Conservation (phyloP, 2,113 vertebrate genomes). For the Notothenia rossii region DNA sequence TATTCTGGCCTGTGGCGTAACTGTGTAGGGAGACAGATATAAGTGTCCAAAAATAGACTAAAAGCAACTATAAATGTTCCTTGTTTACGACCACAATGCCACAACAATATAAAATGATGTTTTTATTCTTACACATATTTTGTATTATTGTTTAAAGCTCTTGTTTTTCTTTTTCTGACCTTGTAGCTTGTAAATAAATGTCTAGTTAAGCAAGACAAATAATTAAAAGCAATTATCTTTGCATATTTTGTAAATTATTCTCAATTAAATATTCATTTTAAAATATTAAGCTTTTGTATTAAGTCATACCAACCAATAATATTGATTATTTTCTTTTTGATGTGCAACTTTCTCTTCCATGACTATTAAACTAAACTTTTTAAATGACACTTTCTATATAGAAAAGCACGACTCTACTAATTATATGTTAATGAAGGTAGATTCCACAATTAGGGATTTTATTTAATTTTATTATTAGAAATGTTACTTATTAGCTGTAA, state of each 20-base stretch:
- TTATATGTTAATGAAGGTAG: too few species aligned
- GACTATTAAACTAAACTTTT: too few species aligned
- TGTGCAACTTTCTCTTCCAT: too few species aligned
- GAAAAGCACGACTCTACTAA: too few species aligned
- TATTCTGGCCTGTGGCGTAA: conserved; percentile 4
- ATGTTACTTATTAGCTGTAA: too few species aligned
- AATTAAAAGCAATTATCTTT: neutral
- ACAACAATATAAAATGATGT: neutral
- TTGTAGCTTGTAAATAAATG: too few species aligned
- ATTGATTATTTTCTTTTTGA: too few species aligned
- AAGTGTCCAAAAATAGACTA: neutral
- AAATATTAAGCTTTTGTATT: neutral
- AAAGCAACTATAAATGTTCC: neutral
- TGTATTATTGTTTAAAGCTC: neutral
- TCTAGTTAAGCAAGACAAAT: neutral
- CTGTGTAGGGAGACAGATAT: conserved; percentile 1
- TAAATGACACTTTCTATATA: too few species aligned
- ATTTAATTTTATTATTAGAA: too few species aligned
- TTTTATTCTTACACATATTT: neutral
- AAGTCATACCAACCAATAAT: neutral
- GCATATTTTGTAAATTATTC: neutral
- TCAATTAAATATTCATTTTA: neutral
- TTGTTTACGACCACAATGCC: neutral
- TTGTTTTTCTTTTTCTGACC: too few species aligned
- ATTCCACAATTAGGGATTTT: neutral